phyloP scores from a whole-genome alignment of 2,797 vertebrate species.

The Spea hammondii region DNA sequence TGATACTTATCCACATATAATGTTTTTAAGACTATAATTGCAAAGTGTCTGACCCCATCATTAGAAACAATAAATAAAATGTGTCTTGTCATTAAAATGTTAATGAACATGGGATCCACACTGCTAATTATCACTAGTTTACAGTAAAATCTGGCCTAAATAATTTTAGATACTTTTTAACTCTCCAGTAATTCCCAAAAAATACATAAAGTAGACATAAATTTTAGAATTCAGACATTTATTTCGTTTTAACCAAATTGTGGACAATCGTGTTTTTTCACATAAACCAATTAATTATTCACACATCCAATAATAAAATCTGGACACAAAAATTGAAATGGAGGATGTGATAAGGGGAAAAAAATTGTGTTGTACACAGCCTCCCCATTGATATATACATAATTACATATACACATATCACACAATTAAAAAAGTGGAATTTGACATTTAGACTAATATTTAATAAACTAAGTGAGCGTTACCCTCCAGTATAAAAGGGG shows the following conservation, averaged over 20 bases:
- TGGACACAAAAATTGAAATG: conserved; percentile 73
- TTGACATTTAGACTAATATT: conserved; percentile 20
- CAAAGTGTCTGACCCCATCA: too few relatives aligned
- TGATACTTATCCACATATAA: too few relatives aligned
- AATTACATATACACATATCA: conserved; percentile 74
- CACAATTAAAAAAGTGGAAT: conserved; percentile 52
- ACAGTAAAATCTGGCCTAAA: neutral
- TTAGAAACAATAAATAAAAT: too few relatives aligned
- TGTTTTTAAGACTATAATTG: too few relatives aligned
- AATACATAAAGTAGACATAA: conserved; percentile 53
- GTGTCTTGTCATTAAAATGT: too few relatives aligned
- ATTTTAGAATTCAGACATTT: conserved; percentile 90
- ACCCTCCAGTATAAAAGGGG: too few relatives aligned
- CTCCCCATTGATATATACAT: conserved; percentile 66
- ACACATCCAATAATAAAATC: conserved; percentile 83
- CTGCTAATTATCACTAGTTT: neutral
- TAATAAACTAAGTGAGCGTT: conserved; percentile 1
- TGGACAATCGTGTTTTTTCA: conserved; percentile 65
- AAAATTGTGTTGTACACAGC: neutral
- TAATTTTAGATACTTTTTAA: neutral
- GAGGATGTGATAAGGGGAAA: conserved; percentile 64
- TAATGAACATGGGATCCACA: neutral
- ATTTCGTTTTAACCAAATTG: conserved; percentile 87
- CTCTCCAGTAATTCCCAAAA: conserved; percentile 7
- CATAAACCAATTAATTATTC: conserved; percentile 77